Evolutionary conservation across 2,888 invertebrate species (phyloP), one percentile per base, ranked within the genome.

Genomic region (Tolmerus cingulatus): DNA sequence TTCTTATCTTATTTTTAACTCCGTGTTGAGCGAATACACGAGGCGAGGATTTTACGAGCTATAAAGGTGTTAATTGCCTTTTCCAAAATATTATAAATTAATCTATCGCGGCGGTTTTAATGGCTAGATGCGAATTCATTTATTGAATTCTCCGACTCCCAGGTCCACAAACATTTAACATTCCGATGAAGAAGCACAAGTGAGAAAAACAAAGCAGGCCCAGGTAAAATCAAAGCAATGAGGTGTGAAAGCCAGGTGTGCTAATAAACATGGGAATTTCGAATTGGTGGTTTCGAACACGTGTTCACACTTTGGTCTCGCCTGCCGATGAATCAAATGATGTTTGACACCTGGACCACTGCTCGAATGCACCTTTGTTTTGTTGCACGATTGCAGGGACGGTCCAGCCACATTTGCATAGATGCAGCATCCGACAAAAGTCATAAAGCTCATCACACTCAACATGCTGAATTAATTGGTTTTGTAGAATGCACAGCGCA

Each of bases 1-100:
- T 66, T 23, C 1, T 34, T n/a, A 46, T 46, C 16, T 12, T 66
- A 66, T 66, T 66, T 66, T 27, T 1, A 16, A n/a, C 5, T 51
- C n/a, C 66, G 27, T 27, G 1, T 27, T 66, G 27, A 23, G 12
- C 19, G 19, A 19, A 19, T 14, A 34, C 74, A 37, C 76, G 76
- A 34, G 76, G 76, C 76, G 76, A 76, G 34, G 76, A 76, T 76
- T 76, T 76, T 76, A 76, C 19, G 76, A 76, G 76, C 37, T 37
- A 37, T 76, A 76, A 76, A 76, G 37, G 76, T 76, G 76, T 76
- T 76, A 76, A 76, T 76, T 76, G 76, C n/a, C 27, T 76, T 37
- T 76, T 76, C 37, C 37, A 37, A 76, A 37, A 76, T 76, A 37
- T 76, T 76, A 37, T 76, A 23, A 66, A 23, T 66, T 66, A 66